These are phyloP conservation scores for Hydrozoanthus gracilis DNA, from an alignment of 92 coral and sea anemone species.

Conservation along the genomic window DNA sequence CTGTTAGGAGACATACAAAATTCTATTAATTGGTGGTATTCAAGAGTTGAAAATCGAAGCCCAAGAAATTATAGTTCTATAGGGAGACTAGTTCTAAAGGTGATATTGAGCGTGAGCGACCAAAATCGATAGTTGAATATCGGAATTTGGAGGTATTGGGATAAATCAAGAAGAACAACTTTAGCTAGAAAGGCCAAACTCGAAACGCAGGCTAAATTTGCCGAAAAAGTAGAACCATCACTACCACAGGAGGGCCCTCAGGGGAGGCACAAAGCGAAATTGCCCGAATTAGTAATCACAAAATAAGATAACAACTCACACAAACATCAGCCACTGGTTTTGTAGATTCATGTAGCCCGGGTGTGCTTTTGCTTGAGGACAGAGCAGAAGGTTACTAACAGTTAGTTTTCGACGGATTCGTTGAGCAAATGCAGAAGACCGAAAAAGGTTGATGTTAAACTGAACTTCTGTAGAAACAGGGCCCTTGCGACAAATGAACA, in stretches of 20 bases:
- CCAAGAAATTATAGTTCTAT: too few relatives aligned
- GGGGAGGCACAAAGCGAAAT: slow-evolving; percentile 40
- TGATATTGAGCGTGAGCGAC: too few relatives aligned
- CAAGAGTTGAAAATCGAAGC: slow-evolving; percentile 26
- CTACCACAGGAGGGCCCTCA: too few relatives aligned
- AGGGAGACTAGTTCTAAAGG: too few relatives aligned
- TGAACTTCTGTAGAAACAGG: slow-evolving; percentile 63
- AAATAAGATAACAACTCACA: slow-evolving; percentile 27
- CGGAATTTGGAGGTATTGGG: too few relatives aligned
- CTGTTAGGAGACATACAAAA: background rate
- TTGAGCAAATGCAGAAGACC: slow-evolving; percentile 51
- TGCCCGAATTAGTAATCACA: slow-evolving; percentile 60
- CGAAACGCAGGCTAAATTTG: background rate
- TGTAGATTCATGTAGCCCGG: slow-evolving; percentile 59
- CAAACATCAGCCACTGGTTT: slow-evolving; percentile 45
- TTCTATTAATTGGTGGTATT: background rate
- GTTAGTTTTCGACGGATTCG: slow-evolving; percentile 58
- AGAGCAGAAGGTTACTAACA: slow-evolving; percentile 54
- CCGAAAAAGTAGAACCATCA: too few relatives aligned
- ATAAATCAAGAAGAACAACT: too few relatives aligned
- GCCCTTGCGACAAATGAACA: slow-evolving; percentile 60
- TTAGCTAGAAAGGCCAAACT: background rate
- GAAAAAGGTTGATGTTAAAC: slow-evolving; percentile 68
- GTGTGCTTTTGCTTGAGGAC: slow-evolving; percentile 59
- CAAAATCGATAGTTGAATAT: too few relatives aligned